Evolutionary conservation across 2,888 invertebrate species (phyloP).

Genomic region (Serrognathus titanus): DNA sequence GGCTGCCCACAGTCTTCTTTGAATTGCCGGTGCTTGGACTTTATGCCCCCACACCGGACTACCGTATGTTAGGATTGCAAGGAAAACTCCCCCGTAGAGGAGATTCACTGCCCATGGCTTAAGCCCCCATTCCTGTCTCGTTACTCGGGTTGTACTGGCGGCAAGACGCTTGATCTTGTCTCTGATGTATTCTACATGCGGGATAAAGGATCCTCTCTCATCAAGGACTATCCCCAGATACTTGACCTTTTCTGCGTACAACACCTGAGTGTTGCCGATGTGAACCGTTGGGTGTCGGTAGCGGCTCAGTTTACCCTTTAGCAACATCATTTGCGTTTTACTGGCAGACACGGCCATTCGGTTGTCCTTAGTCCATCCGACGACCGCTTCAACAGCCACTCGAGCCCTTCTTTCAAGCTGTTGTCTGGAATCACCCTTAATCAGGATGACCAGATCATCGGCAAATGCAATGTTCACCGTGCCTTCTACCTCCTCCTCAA

Average conservation of each 20-base stretch:
- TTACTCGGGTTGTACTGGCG: neutral
- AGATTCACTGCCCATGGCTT: too few relatives aligned
- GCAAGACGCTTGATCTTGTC: neutral
- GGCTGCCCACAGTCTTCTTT: neutral
- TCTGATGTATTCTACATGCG: neutral
- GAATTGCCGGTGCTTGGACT: neutral
- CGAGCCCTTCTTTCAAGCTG: too few relatives aligned
- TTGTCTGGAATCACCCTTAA: too few relatives aligned
- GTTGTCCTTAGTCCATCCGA: neutral
- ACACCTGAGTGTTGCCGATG: neutral
- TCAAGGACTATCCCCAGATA: conserved; percentile 5
- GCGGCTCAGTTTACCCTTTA: neutral
- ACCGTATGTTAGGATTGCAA: too few relatives aligned
- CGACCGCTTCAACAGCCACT: neutral
- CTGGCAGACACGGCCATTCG: neutral
- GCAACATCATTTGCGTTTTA: conserved; percentile 2
- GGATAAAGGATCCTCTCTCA: neutral
- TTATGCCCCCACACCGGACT: too few relatives aligned
- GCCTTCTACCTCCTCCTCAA: too few relatives aligned
- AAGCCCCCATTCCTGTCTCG: too few relatives aligned
- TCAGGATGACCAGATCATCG: too few relatives aligned
- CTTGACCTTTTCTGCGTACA: neutral
- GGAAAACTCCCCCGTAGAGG: too few relatives aligned
- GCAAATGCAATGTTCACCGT: too few relatives aligned
- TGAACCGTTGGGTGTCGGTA: neutral